Evolutionary conservation across 2,797 vertebrate genomes (phyloP).

Genomic region (Rhinogobio ventralis): DNA sequence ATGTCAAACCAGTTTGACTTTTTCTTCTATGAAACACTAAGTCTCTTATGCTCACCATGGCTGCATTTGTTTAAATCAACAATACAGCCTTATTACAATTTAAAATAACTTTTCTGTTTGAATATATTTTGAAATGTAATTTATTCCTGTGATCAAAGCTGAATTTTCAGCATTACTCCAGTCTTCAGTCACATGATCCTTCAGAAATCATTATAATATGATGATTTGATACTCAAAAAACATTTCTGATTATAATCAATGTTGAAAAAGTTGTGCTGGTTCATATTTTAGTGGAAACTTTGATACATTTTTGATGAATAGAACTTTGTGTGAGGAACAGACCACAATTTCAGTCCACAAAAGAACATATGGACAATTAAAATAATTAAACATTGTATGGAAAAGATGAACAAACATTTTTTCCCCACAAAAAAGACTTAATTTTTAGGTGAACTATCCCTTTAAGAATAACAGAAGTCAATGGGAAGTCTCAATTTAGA

Average conservation of each 20-base stretch:
- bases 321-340: not conserved
- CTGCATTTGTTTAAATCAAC: not conserved
- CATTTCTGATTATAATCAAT: not conserved
- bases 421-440: too few species aligned
- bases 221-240: not conserved
- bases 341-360: not conserved
- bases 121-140: too few species aligned
- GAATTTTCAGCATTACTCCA: not conserved
- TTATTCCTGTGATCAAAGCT: not conserved
- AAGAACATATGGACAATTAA: not conserved
- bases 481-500: not conserved
- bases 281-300: not conserved
- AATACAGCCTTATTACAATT: too few species aligned
- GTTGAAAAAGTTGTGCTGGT: not conserved
- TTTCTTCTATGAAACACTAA: not conserved
- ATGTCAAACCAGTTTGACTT: not conserved
- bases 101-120: too few species aligned
- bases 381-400: not conserved
- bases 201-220: not conserved
- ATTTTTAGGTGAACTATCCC: not conserved
- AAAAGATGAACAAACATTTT: not conserved
- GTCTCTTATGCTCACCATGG: not conserved
- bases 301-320: not conserved
- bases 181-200: conserved; percentile 3
- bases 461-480: conserved; percentile 16